These are phyloP conservation scores for Euthynnus affinis DNA, from an alignment of 2,797 vertebrate species.

Conservation along the genomic window DNA sequence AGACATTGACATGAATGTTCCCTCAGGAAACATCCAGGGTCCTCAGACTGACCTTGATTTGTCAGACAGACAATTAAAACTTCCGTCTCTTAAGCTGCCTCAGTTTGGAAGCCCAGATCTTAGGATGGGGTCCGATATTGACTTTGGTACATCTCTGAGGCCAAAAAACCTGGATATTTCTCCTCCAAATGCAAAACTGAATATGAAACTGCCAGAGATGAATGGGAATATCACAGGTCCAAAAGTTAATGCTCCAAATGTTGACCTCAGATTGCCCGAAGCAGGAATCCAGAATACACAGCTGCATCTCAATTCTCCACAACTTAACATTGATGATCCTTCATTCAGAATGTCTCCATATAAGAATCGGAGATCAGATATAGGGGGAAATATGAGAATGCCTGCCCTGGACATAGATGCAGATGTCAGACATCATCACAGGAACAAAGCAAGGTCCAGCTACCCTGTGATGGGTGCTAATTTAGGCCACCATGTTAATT, in stretches of 20 bases:
- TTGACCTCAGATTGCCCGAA: slow-evolving; percentile 45
- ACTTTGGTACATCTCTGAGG: slow-evolving; percentile 57
- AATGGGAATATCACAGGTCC: slow-evolving; percentile 49
- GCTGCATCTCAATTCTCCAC: slow-evolving; percentile 52
- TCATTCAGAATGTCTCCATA: slow-evolving; percentile 41
- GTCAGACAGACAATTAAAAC: slow-evolving; percentile 41
- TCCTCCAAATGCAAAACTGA: slow-evolving; percentile 60
- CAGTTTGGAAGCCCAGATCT: slow-evolving; percentile 55
- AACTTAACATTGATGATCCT: slow-evolving; percentile 59
- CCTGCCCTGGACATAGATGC: slow-evolving; percentile 70
- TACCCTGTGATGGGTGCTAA: slow-evolving; percentile 40
- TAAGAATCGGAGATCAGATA: slow-evolving; percentile 51
- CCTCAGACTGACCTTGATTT: slow-evolving; percentile 49
- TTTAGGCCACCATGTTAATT: slow-evolving; percentile 40
- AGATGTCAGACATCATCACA: slow-evolving; percentile 32
- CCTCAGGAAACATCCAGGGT: slow-evolving; percentile 50
- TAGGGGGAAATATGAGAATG: slow-evolving; percentile 50
- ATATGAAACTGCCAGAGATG: slow-evolving; percentile 57
- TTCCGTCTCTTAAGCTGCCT: slow-evolving; percentile 51
- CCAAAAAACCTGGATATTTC: slow-evolving; percentile 40
- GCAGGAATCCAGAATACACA: slow-evolving; percentile 38
- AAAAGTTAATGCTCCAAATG: slow-evolving; percentile 47
- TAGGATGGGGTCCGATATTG: slow-evolving; percentile 47
- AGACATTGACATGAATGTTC: slow-evolving; percentile 42
- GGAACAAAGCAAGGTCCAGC: slow-evolving; percentile 41